Evolutionary conservation across 30 jellyfish, hydroid and myxozoan genomes (phyloP).

Genomic region (Nemopilema nomurai): DNA sequence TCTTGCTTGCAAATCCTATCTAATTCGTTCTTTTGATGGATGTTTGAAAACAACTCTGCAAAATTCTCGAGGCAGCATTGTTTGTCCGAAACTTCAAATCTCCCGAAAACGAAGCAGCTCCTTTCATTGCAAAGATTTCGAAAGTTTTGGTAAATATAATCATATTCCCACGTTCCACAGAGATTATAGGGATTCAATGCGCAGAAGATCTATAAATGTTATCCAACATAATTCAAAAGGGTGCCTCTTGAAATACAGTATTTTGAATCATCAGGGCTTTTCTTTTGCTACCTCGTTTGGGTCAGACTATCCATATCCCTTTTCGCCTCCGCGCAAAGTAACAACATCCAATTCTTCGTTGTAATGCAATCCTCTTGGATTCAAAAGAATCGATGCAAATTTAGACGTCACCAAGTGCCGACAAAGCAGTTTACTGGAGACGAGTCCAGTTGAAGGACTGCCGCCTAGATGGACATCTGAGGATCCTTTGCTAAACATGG

Average conservation of each 20-base stretch:
- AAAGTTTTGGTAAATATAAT: constrained; percentile 28
- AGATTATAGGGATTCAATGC: background rate
- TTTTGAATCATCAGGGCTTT: background rate
- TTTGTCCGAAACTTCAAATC: background rate
- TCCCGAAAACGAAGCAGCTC: background rate
- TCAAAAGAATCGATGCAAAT: background rate
- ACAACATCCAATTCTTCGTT: background rate
- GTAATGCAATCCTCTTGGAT: background rate
- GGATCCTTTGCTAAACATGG: background rate
- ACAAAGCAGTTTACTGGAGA: constrained; percentile 20
- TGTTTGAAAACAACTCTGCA: background rate
- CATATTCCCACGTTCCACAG: constrained; percentile 42
- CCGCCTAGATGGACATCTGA: background rate
- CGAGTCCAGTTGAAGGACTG: background rate
- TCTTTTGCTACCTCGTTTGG: background rate
- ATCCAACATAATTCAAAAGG: constrained; percentile 3
- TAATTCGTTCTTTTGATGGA: background rate
- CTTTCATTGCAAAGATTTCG: background rate
- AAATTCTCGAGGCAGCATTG: background rate
- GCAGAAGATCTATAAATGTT: constrained; percentile 2
- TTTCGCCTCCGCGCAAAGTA: constrained; percentile 30
- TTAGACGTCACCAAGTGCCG: constrained; percentile 2
- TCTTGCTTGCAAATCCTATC: background rate
- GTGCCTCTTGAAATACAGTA: background rate
- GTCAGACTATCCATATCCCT: constrained; percentile 19